These are phyloP conservation scores for Ruditapes philippinarum DNA, from an alignment of 1,140 invertebrate species.

Conservation along the genomic window DNA sequence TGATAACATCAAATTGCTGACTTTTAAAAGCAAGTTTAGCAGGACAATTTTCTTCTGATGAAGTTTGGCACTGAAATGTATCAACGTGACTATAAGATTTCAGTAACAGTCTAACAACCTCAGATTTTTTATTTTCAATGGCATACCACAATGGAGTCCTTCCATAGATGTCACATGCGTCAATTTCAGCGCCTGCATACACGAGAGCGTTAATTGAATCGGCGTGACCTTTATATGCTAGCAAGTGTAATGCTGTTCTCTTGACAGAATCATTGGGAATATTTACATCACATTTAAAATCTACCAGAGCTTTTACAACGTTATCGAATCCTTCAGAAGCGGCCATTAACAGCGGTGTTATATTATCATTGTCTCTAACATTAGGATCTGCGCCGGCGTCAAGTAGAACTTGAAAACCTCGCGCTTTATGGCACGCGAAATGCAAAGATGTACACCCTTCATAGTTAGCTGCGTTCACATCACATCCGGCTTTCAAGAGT, in stretches of 20 bases:
- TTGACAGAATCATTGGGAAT: constrained; percentile 71
- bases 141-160: constrained; percentile 81
- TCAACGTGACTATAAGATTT: constrained; percentile 78
- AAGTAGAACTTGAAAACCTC: constrained; percentile 74
- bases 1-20: constrained; percentile 68
- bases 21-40: constrained; percentile 68
- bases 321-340: constrained; percentile 81
- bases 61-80: constrained; percentile 60
- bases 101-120: constrained; percentile 77
- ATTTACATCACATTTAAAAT: constrained; percentile 78
- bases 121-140: constrained; percentile 73
- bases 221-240: constrained; percentile 82
- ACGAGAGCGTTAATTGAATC: constrained; percentile 76
- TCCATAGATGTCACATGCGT: constrained; percentile 70
- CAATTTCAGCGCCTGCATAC: constrained; percentile 75
- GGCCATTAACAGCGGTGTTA: constrained; percentile 81
- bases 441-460: constrained; percentile 79
- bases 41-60: constrained; percentile 70
- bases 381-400: constrained; percentile 79
- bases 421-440: constrained; percentile 66
- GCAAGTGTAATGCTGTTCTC: constrained; percentile 79
- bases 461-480: constrained; percentile 69
- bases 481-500: constrained; percentile 70
- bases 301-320: constrained; percentile 74
- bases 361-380: constrained; percentile 76